A percentile compares a stretch with the other conserved stretches of the same genome.
phyloP scores from a whole-genome alignment of 2,113 vertebrate genomes.

The Camelus dromedarius region DNA sequence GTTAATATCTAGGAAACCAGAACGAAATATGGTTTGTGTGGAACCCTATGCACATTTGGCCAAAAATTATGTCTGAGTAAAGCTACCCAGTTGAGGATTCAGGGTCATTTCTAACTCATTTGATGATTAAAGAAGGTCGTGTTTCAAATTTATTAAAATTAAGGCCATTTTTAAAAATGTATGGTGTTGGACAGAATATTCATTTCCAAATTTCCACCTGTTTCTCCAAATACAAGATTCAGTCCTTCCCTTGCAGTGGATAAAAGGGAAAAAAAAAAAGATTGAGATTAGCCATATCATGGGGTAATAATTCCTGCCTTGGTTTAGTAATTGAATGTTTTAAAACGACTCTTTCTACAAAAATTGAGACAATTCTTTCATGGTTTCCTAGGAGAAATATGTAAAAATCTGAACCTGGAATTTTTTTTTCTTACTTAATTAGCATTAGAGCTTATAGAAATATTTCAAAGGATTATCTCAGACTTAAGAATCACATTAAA shows the following conservation, averaged over 20 bases:
- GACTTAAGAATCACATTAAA: constrained; percentile 76
- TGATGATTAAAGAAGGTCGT: not conserved
- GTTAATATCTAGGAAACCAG: not conserved
- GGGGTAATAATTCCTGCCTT: not conserved
- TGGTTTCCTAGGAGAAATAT: constrained; percentile 73
- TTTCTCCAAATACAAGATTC: constrained; percentile 9
- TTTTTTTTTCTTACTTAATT: constrained; percentile 62
- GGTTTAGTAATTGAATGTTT: not conserved
- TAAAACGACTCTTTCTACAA: constrained; percentile 26
- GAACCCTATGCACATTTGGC: not conserved
- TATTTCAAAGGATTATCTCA: constrained; percentile 81
- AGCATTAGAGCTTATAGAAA: constrained; percentile 77
- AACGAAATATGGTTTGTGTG: not conserved
- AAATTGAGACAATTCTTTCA: constrained; percentile 50
- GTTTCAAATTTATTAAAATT: constrained; percentile 50
- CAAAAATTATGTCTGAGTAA: constrained; percentile 16
- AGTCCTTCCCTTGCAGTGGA: not conserved
- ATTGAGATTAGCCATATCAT: not conserved
- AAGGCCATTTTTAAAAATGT: not conserved
- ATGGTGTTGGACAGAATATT: not conserved
- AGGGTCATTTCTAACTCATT: not conserved
- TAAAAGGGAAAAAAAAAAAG: not conserved
- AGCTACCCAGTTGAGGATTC: not conserved
- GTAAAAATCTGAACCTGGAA: constrained; percentile 57
- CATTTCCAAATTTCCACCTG: constrained; percentile 12